Conservation (phyloP, 2,113 vertebrate genomes). For the Tragelaphus imberbis region DNA sequence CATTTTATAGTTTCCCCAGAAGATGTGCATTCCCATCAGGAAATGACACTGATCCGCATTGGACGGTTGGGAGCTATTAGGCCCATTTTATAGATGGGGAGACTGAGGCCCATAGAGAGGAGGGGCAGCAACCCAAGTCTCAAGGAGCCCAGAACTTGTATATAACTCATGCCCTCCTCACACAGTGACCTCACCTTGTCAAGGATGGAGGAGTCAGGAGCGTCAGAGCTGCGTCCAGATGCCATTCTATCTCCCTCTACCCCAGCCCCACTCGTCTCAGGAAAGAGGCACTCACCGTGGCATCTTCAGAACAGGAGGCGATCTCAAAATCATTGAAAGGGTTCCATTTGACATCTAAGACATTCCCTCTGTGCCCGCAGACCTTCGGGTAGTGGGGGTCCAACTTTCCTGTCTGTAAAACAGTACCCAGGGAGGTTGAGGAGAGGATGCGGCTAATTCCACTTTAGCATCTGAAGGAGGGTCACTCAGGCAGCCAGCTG, state of each 20-base stretch:
- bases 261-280: not conserved
- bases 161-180: not conserved
- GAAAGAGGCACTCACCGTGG: slow-evolving; percentile 81
- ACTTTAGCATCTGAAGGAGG: not conserved
- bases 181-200: not conserved
- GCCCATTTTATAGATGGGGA: not conserved
- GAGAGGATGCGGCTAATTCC: not conserved
- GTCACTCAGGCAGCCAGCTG: not conserved
- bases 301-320: slow-evolving; percentile 93
- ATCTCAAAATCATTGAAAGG: slow-evolving; percentile 93
- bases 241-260: not conserved
- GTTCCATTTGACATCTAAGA: slow-evolving; percentile 95
- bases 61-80: not conserved
- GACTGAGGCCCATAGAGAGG: not conserved
- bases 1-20: not conserved
- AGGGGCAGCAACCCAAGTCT: not conserved
- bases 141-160: not conserved
- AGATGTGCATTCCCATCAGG: not conserved
- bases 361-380: slow-evolving; percentile 90
- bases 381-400: slow-evolving; percentile 90
- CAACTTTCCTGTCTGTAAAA: slow-evolving; percentile 90
- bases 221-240: not conserved
- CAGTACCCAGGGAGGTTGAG: not conserved
- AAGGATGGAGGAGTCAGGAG: not conserved
- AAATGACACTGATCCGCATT: not conserved